Evolutionary conservation across 2,888 invertebrate species (phyloP), one percentile per base, ranked within the genome.

Genomic region (Ganaspis brasiliensis): DNA sequence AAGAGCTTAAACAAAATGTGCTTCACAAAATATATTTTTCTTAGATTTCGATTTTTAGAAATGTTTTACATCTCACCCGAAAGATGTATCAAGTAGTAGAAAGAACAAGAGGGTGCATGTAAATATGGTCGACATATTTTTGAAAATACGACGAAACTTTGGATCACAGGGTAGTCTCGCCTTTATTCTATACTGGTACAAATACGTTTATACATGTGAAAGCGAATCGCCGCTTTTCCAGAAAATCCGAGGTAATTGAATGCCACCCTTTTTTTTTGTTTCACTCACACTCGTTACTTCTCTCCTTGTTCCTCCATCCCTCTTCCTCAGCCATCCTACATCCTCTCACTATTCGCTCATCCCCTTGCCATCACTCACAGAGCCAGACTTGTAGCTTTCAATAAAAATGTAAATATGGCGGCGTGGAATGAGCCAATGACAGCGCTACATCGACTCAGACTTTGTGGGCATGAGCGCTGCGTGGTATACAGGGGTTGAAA

Each of bases 391-490:
- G 88, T 90, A 89, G 90, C 91, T 91, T 91, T 92, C 91, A 91
- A 92, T 91, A 91, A 92, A 92, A 92, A 92, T 91, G 91, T 91
- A 92, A 92, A 92, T 92, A 91, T 91, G 91, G 90, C 91, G 89
- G 90, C 90, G 86, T 88, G 85, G 87, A 90, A 89, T 89, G 90
- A 90, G 89, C 91, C 91, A 91, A 91, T 91, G 91, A 91, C 91
- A 90, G 89, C 87, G 89, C 90, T 88, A 89, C 89, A 90, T 89
- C 89, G 89, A 88, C 88, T 87, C 84, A 83, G 84, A 79, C 77
- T 80, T 79, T 79, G 81, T 75, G 84, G 80, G 61, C 52, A 37
- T 52, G 70, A 63, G 74, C 56, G 74, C 55, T 49, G 74, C 40
- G 55, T 35, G 56, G 67, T 49, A 55, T 26, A 40, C 74, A 67